Percentiles rank a stretch among this genome's conserved stretches.
Evolutionary conservation across 2,113 vertebrate genomes (phyloP).

Genomic region (Oxyruncus cristatus): DNA sequence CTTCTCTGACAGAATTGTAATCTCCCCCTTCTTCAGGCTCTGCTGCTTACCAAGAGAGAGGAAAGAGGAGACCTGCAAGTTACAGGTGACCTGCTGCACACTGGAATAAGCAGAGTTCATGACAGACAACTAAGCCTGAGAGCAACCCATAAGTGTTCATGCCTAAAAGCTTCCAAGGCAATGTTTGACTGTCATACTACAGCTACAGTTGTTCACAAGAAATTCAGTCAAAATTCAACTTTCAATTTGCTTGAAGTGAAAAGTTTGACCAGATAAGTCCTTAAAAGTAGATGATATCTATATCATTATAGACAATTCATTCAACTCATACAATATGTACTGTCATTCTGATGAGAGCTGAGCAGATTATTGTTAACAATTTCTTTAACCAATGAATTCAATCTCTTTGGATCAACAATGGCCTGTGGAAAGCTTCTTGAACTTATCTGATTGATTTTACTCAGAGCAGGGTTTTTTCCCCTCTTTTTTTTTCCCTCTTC

Average conservation of each 20-base stretch:
- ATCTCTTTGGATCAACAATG: not conserved
- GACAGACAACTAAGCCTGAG: not conserved
- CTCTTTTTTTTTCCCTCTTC: fast-evolving
- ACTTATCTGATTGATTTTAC: not conserved
- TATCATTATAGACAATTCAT: not conserved
- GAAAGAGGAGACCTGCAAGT: not conserved
- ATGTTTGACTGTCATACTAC: fast-evolving
- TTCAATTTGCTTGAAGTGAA: not conserved
- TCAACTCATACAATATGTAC: not conserved
- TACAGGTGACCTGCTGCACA: not conserved
- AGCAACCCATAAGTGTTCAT: not conserved
- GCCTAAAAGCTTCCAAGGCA: not conserved
- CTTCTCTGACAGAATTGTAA: not conserved
- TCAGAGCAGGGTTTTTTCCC: fast-evolving
- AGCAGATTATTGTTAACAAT: not conserved
- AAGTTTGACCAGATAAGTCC: not conserved
- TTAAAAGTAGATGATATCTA: not conserved
- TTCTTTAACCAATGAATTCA: not conserved
- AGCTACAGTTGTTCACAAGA: not conserved
- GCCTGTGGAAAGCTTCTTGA: not conserved
- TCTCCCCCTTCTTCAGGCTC: not conserved
- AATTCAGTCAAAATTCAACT: not conserved
- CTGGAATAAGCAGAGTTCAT: not conserved
- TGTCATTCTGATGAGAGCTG: not conserved
- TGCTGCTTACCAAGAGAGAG: not conserved